Conservation (phyloP, 2,113 vertebrate genomes). For the Bos indicus region DNA sequence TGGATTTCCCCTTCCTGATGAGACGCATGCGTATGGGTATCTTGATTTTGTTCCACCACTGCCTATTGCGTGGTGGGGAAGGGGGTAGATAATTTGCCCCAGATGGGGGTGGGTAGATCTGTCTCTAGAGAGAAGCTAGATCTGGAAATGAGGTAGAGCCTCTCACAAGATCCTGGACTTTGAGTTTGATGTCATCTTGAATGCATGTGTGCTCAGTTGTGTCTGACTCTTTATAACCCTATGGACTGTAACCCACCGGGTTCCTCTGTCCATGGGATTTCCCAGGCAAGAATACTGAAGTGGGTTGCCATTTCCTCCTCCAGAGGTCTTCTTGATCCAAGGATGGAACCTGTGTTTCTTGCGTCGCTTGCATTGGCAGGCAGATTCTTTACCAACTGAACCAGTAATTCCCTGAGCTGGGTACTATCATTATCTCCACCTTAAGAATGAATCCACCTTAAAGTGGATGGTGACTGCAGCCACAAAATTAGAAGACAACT, state of each 20-base stretch:
- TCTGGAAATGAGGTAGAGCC: not conserved
- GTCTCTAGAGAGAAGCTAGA: not conserved
- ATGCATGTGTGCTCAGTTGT: not conserved
- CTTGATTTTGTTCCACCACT: not conserved
- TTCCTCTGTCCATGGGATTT: not conserved
- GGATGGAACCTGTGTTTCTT: not conserved
- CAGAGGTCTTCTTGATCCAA: not conserved
- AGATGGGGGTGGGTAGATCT: fast-evolving
- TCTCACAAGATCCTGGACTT: not conserved
- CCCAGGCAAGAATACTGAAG: not conserved
- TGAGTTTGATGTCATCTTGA: not conserved
- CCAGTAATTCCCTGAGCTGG: too few relatives aligned
- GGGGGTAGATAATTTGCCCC: not conserved
- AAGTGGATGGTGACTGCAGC: not conserved
- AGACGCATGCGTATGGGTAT: not conserved
- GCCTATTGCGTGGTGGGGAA: not conserved
- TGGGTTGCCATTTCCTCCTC: not conserved
- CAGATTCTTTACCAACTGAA: not conserved
- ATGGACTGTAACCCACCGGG: not conserved
- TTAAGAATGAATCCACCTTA: not conserved
- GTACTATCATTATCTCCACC: not conserved
- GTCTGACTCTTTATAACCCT: not conserved
- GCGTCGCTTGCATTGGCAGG: fast-evolving
- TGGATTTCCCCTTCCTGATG: not conserved
- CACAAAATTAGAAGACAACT: not conserved